Evolutionary conservation across 2,113 vertebrate genomes (phyloP).

Genomic region (Bubo scandiacus): DNA sequence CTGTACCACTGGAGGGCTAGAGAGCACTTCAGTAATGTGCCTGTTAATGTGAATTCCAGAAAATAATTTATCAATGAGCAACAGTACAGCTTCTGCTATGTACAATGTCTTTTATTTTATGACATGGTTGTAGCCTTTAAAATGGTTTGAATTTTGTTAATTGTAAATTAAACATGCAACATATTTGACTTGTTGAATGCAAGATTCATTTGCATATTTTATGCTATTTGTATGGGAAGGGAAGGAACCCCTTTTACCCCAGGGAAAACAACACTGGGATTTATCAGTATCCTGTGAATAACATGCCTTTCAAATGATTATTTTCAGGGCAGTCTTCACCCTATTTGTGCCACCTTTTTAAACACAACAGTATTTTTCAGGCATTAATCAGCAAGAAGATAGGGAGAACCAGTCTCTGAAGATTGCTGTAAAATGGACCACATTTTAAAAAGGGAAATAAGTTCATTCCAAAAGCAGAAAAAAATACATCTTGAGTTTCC

Average conservation of each 20-base stretch:
- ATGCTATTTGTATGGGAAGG: background rate
- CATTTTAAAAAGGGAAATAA: background rate
- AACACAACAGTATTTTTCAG: background rate
- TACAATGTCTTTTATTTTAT: constrained; percentile 2
- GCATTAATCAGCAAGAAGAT: background rate
- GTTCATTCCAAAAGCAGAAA: background rate
- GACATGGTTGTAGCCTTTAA: background rate
- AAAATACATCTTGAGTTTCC: background rate
- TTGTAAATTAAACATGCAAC: background rate
- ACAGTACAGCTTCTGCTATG: constrained; percentile 6
- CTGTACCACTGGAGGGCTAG: constrained; percentile 49
- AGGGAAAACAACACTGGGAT: background rate
- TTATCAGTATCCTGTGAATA: background rate
- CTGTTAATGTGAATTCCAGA: constrained; percentile 60
- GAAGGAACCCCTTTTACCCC: background rate
- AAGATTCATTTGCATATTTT: constrained; percentile 10
- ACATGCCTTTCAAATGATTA: background rate
- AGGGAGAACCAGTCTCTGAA: background rate
- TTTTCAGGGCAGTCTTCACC: background rate
- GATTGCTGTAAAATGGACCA: background rate
- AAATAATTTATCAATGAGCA: constrained; percentile 61
- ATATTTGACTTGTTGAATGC: constrained; percentile 19
- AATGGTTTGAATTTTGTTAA: constrained; percentile 18
- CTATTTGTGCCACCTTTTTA: background rate
- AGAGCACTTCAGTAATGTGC: constrained; percentile 50